Base-by-base conservation (phyloP, 2,113 vertebrate genomes). In the Rhynchomys soricoides region DNA sequence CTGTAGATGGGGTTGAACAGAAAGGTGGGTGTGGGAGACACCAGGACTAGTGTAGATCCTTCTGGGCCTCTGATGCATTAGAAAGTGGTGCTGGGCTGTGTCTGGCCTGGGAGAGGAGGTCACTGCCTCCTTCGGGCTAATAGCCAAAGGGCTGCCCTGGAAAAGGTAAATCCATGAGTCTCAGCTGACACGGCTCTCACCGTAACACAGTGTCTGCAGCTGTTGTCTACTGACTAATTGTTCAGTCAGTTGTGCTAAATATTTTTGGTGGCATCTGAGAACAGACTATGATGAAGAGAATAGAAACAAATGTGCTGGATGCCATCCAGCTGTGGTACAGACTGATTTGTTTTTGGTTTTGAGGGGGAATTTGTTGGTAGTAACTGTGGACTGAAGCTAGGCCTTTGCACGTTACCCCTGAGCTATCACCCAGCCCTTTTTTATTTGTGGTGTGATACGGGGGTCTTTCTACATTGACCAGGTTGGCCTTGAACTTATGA, bases 251-350 rank as follows among this genome's bases (percentile, higher is more conserved):
- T 7, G 43, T 16, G 43, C 31, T 87, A 75, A 26, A 7, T 52
- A 62, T 57, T 91, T 8, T 21, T 31, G 7, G 8, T 48, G n/a
- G 48, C 24, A 87, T 57, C 48, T 11, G 77, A 89, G 68, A 90
- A 29, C 15, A 57, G 57, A 68, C 9, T 1, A 48, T 64, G 74
- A 1, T 12, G 66, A 68, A 48, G 19, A 71, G 57, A 26, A 9
- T 0, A 7, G 45, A 62, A 0, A 5, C 66, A 0, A 52, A 22
- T 6, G 45, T 5, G 12, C 6, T 34, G 16, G 43, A 34, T 21
- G 26, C 31, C 13, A 17, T 11, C 62, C 62, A 37, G 48, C 85
- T n/a, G 64, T 10, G 7, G 1, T 22, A 40, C 22, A 26, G 34
- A 87, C 85, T 1, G 1, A 1, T n/a, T 29, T 21, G 52, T 16